Percentiles rank a stretch among this genome's conserved stretches.
phyloP scores from a whole-genome alignment of 2,888 invertebrate genomes.

The Lissonota sp. region DNA sequence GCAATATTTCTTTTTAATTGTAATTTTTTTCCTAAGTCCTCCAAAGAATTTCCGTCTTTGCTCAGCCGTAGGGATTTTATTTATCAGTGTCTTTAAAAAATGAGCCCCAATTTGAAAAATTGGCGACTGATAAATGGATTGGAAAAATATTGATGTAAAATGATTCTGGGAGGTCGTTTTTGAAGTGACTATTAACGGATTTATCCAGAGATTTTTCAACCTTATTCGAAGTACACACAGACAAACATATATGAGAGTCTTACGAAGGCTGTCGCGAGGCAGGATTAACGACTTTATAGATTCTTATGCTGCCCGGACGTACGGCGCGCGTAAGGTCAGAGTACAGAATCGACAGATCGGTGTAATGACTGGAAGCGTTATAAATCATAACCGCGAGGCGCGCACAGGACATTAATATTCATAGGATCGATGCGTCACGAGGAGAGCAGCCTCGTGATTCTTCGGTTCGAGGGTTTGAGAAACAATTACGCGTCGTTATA shows the following conservation, averaged over 20 bases:
- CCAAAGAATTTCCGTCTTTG: no score
- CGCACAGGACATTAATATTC: conserved; percentile 71
- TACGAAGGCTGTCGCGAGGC: conserved; percentile 58
- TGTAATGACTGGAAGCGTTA: conserved; percentile 70
- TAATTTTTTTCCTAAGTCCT: no score
- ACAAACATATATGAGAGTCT: not conserved
- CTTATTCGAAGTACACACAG: conserved; percentile 51
- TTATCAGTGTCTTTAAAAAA: no score
- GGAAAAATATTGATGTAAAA: no score
- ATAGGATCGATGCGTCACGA: conserved; percentile 71
- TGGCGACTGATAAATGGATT: no score
- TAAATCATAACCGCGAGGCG: conserved; percentile 68
- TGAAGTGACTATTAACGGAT: not conserved
- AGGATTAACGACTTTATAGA: conserved; percentile 66
- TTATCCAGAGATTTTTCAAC: conserved; percentile 64
- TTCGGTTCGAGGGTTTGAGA: conserved; percentile 50
- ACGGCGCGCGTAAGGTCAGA: conserved; percentile 42
- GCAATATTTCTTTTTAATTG: no score
- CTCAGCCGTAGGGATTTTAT: no score
- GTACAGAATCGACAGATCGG: conserved; percentile 58
- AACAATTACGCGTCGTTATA: conserved; percentile 40
- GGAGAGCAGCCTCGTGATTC: conserved; percentile 38
- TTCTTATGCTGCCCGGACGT: not conserved
- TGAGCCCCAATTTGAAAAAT: no score
- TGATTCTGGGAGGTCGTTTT: no score